Evolutionary conservation across 2,888 invertebrate genomes (phyloP), one percentile per base, ranked within the genome.

Genomic region (Drosophila prolongata): DNA sequence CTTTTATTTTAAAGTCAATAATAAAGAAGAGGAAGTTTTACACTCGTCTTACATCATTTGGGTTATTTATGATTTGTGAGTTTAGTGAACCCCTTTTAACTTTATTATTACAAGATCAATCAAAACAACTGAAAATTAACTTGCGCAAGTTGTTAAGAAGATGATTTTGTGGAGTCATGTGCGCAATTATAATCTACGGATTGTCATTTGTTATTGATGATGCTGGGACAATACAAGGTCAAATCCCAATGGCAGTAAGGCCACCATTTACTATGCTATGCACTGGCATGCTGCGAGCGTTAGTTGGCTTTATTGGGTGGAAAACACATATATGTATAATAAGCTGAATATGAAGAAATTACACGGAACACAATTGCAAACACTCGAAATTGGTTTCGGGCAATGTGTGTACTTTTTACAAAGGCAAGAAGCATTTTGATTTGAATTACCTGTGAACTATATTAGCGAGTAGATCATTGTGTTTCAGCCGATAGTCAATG

Each of bases 391-490:
- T 43, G 43, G 9, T 43, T 19, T 19, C 19, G 16, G 19, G 6
- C 27, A 46, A n/a, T 46, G 6, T 27, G n/a, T 46, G 44, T 8
- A 19, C 24, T n/a, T 13, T 35, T 27, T 10, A 42, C 30, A n/a
- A 40, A 19, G 4, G n/a, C 4, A 16, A 5, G 13, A 34, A n/a
- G 9, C 19, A 14, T 53, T 35, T 35, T 19, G n/a, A 14, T 67
- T 11, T 11, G 6, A 42, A 40, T 93, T 94, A 98, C 98, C 98
- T 90, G 95, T 99, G 98, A 66, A 98, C 97, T 89, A 96, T 95
- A 93, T 98, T 98, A 66, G 97, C 97, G 49, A 99, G 94, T 35
- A 97, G 94, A 92, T 98, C 98, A 93, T 98, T 97, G 93, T 98
- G 97, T 90, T 97, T 97, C 74, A 99, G 94, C 90, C 96, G 94